Base-by-base conservation (phyloP, 1,140 invertebrate genomes). In the Oryzaephilus surinamensis region DNA sequence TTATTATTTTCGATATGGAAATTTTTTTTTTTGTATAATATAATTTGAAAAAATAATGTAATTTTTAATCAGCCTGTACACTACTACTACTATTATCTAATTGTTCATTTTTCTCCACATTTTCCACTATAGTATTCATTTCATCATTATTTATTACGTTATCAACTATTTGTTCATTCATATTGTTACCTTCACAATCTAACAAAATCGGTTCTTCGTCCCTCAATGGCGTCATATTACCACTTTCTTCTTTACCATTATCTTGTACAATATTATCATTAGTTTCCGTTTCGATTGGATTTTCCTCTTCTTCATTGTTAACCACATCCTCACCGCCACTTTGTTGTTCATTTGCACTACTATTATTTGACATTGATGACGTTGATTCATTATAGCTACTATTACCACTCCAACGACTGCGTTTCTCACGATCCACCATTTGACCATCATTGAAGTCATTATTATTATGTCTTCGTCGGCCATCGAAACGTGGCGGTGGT, bases 201-300 rank as follows among this genome's bases (percentile, higher is more conserved):
- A 15, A 39, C 30, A 27, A 10, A 31, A 18, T 27, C 17, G 30
- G 32, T 32, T 43, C 35, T 16, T 38, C 36, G 7, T 44, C 33
- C 18, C 19, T 21, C 30, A 44, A 32, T 4, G 34, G 41, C 7
- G 50, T 52, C 26, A 46, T 52, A 13, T 45, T 43, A 30, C 24
- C 34, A 32, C 41, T 41, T 13, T 38, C 29, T 29, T 41, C 30
- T 20, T 33, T 35, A 12, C 40, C 31, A 20, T 23, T 12, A 16
- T 18, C 16, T 23, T 44, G 32, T n/a, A 29, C 38, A 16, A 15
- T 6, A 18, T 36, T 26, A n/a, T 15, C 16, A 17, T 10, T 17
- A 16, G 15, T 32, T 19, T 41, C 36, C 2, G 17, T 7, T 13
- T 44, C 41, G 13, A 24, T 24, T 24, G 34, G 28, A 31, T 15